These are phyloP conservation scores for Lytechinus variegatus DNA, from an alignment of 35 echinoderm and acorn worm species.

Conservation along the genomic window DNA sequence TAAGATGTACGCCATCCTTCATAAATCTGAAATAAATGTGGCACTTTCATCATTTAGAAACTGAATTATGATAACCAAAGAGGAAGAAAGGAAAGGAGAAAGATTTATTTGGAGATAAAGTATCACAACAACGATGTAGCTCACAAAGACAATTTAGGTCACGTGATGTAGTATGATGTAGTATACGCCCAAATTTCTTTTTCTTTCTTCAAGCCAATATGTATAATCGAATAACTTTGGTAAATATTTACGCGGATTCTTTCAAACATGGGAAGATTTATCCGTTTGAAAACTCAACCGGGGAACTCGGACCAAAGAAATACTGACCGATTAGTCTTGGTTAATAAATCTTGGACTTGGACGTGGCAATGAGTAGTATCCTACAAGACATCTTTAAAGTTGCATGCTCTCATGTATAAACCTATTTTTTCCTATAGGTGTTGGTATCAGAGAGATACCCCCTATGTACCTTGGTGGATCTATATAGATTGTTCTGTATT, in stretches of 20 bases:
- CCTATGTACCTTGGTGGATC: too few relatives aligned
- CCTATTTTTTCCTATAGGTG: too few relatives aligned
- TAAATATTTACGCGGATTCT: conserved; percentile 25
- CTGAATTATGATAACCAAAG: neutral
- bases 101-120: neutral
- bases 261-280: conserved; percentile 27
- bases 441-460: too few relatives aligned
- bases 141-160: neutral
- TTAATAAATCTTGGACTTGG: neutral
- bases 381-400: too few relatives aligned
- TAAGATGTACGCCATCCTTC: neutral
- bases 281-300: neutral
- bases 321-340: neutral
- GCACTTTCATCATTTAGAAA: neutral
- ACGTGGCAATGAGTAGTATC: neutral
- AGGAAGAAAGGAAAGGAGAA: neutral
- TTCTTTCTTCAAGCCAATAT: neutral
- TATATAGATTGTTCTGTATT: too few relatives aligned
- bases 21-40: neutral
- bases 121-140: neutral
- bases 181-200: neutral
- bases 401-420: too few relatives aligned
- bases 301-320: neutral
- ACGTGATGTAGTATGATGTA: neutral
- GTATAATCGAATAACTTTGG: neutral